phyloP scores from a whole-genome alignment of 1,140 invertebrate species.

The Leptinotarsa texana region DNA sequence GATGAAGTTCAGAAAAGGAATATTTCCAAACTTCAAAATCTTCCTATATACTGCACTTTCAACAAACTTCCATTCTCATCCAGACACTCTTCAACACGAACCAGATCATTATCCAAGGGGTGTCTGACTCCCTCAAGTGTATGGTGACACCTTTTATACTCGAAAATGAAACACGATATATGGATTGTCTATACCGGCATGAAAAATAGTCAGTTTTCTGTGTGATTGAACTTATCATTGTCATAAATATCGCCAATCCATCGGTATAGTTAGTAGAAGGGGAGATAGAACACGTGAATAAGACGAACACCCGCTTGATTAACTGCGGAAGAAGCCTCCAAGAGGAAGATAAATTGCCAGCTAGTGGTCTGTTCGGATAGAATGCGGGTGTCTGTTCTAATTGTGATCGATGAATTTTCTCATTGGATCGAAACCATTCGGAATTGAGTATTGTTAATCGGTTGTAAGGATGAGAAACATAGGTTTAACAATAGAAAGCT shows the following conservation, averaged over 20 bases:
- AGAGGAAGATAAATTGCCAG: slow-evolving; percentile 35
- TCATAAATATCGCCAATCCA: neutral
- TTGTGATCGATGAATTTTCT: slow-evolving; percentile 36
- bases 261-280: neutral
- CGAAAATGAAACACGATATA: neutral
- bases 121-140: no score
- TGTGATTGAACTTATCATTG: neutral
- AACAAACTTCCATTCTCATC: no score
- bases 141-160: neutral
- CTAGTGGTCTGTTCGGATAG: slow-evolving; percentile 24
- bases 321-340: slow-evolving; percentile 25
- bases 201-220: slow-evolving; percentile 7
- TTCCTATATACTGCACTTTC: no score
- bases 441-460: neutral
- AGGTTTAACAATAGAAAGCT: no score
- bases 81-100: no score
- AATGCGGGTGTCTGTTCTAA: slow-evolving; percentile 34
- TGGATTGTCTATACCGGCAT: neutral
- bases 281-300: slow-evolving; percentile 26
- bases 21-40: no score
- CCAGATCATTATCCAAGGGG: no score
- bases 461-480: no score
- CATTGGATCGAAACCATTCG: neutral
- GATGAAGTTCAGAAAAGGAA: no score
- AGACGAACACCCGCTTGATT: slow-evolving; percentile 20